Percentiles rank a stretch among this genome's conserved stretches.
Conservation (phyloP, 2,797 vertebrate species). For the Sebastes iracundus region DNA sequence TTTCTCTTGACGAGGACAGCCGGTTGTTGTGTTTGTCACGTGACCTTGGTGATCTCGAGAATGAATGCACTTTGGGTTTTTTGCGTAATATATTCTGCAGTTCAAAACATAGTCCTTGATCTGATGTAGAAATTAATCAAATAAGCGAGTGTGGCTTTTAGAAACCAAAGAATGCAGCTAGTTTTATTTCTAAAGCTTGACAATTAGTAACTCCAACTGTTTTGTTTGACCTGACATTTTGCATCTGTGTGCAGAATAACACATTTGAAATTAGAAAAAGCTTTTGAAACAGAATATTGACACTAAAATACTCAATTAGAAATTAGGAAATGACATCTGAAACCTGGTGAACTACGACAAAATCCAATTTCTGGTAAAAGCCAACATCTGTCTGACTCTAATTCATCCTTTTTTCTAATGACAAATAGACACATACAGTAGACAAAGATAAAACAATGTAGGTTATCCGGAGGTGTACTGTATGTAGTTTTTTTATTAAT, state of each 20-base stretch:
- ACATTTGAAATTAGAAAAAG: not conserved
- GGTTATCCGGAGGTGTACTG: not conserved
- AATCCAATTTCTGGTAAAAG: slow-evolving; percentile 5
- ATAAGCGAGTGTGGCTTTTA: not conserved
- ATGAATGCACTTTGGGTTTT: slow-evolving; percentile 15
- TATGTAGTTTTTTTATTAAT: not conserved
- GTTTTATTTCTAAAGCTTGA: not conserved
- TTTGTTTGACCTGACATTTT: slow-evolving; percentile 16
- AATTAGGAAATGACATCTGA: not conserved
- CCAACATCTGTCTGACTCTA: not conserved
- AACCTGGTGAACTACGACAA: not conserved
- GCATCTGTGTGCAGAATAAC: not conserved
- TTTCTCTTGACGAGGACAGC: not conserved
- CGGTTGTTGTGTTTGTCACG: not conserved
- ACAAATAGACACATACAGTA: not conserved
- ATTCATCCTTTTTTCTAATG: not conserved
- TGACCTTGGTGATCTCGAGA: not conserved
- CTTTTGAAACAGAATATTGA: not conserved
- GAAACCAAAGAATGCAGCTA: not conserved
- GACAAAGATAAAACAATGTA: not conserved
- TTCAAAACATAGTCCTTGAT: slow-evolving; percentile 43
- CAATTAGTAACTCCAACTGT: not conserved
- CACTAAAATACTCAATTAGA: not conserved
- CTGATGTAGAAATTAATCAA: slow-evolving; percentile 38
- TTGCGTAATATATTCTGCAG: not conserved